Conservation (phyloP, 2,797 vertebrate species). For the Enteromius mattozi region DNA sequence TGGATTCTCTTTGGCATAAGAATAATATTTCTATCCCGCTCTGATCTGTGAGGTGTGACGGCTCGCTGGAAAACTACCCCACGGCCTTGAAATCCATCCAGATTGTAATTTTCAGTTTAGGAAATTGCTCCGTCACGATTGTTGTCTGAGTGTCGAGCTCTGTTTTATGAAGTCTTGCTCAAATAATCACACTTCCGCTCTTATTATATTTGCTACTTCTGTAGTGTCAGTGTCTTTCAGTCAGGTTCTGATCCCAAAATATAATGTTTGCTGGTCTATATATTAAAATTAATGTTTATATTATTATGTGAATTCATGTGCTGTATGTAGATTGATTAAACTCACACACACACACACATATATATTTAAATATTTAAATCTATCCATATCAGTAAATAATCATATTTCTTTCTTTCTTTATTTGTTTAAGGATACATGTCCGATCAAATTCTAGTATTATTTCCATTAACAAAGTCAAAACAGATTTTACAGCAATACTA, state of each 20-base stretch:
- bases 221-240: background rate
- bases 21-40: background rate
- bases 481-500: no score
- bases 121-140: background rate
- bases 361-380: no score
- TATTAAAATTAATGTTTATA: no score
- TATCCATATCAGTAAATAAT: no score
- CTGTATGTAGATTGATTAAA: no score
- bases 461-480: no score
- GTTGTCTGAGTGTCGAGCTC: background rate
- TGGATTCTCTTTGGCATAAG: conserved; percentile 36
- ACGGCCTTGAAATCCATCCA: conserved; percentile 32
- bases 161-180: background rate
- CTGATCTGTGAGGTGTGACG: conserved; percentile 2
- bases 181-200: background rate
- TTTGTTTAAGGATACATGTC: no score
- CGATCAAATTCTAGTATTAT: no score
- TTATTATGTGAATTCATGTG: no score
- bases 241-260: background rate
- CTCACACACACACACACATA: no score
- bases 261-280: no score
- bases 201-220: background rate
- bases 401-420: no score
- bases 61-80: conserved; percentile 5
- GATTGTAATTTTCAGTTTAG: conserved; percentile 19